Evolutionary conservation across 1,140 invertebrate genomes (phyloP).

Genomic region (Nasonia longicornis): DNA sequence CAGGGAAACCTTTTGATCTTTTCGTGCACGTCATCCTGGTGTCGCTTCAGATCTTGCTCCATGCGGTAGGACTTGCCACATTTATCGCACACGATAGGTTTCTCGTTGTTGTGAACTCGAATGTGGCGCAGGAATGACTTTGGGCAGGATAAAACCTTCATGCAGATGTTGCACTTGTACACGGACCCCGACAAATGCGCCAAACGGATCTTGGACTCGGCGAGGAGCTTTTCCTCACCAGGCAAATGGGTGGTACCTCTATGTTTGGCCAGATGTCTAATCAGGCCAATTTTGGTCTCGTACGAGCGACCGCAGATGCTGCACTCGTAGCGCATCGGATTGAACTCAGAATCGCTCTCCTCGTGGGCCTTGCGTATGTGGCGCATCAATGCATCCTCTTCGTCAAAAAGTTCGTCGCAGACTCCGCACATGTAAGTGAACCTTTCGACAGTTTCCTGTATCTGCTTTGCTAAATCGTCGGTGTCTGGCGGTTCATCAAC

Average conservation of each 20-base stretch:
- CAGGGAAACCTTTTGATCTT: conserved; percentile 66
- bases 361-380: conserved; percentile 19
- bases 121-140: conserved; percentile 71
- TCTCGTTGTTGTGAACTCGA: conserved; percentile 67
- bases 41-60: conserved; percentile 60
- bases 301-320: background rate
- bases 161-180: conserved; percentile 20
- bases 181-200: background rate
- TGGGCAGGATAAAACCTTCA: background rate
- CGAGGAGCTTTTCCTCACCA: background rate
- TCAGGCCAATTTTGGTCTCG: background rate
- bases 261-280: conserved; percentile 8
- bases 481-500: background rate
- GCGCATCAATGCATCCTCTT: background rate
- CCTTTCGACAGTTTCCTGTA: background rate
- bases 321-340: conserved; percentile 25
- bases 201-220: background rate
- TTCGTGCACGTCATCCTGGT: conserved; percentile 56
- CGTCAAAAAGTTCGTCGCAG: conserved; percentile 5
- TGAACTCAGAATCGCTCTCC: background rate
- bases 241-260: background rate
- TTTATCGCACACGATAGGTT: conserved; percentile 58
- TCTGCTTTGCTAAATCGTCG: background rate
- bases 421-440: conserved; percentile 21
- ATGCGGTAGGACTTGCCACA: conserved; percentile 63